These are phyloP conservation scores for Portevinia maculata DNA, from an alignment of 2,888 invertebrate genomes.

Conservation along the genomic window DNA sequence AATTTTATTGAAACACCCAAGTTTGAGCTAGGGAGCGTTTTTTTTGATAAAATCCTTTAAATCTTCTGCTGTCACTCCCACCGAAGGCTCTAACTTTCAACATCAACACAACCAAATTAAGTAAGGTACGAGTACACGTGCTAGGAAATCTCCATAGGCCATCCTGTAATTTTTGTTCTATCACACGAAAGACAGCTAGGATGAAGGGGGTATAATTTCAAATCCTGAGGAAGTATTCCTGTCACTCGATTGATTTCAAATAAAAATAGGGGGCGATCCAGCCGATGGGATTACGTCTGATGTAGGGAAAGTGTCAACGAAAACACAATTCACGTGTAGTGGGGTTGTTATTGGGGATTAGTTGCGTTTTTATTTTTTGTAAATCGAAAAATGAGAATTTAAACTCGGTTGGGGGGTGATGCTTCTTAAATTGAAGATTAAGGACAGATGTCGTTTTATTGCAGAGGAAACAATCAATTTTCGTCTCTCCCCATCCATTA, in stretches of 20 bases:
- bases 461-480: conserved; percentile 16
- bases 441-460: conserved; percentile 42
- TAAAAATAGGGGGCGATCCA: no score
- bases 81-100: not conserved
- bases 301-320: conserved; percentile 20
- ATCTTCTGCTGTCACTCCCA: no score
- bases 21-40: no score
- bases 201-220: not conserved
- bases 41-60: no score
- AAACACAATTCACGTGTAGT: conserved; percentile 54
- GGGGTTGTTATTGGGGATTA: conserved; percentile 43
- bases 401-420: conserved; percentile 14
- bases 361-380: not conserved
- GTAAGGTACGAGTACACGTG: not conserved
- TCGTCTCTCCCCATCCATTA: conserved; percentile 33
- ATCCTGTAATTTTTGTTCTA: no score
- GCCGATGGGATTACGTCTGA: no score
- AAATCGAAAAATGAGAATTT: conserved; percentile 13
- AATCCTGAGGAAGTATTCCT: not conserved
- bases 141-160: not conserved
- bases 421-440: conserved; percentile 43
- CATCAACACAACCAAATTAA: conserved; percentile 5
- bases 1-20: no score
- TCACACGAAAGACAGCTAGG: not conserved
- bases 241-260: conserved; percentile 1